Percentiles rank a stretch among this genome's conserved stretches.
Evolutionary conservation across 2,113 vertebrate species (phyloP).

Genomic region (Muntiacus muntjak): DNA sequence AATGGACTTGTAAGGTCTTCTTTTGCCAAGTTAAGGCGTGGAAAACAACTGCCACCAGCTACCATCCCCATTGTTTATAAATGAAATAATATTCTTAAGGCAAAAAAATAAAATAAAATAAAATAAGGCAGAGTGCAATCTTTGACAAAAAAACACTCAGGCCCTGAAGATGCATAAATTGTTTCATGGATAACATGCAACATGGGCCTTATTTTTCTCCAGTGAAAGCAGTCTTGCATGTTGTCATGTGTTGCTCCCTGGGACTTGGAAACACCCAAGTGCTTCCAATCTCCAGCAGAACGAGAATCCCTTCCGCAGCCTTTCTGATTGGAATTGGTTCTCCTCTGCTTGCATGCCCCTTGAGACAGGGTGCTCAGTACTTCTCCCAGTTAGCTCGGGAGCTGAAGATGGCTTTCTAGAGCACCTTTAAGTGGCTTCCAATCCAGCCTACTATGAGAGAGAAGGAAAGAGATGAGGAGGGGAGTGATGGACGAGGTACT

Average conservation of each 20-base stretch:
- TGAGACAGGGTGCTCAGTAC: not conserved
- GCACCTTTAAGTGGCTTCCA: not conserved
- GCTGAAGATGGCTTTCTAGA: not conserved
- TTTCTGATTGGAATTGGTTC: not conserved
- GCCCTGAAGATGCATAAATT: not conserved
- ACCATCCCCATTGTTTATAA: not conserved
- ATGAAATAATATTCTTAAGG: conserved; percentile 22
- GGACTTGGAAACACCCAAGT: not conserved
- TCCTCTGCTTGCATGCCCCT: not conserved
- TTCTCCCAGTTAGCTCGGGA: not conserved
- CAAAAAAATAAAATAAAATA: not conserved
- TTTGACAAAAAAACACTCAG: not conserved
- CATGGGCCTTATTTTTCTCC: not conserved
- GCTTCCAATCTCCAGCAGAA: not conserved
- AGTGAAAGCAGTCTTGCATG: not conserved
- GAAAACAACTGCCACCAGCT: not conserved
- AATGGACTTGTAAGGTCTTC: not conserved
- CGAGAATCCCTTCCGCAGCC: not conserved
- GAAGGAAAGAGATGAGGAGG: not conserved
- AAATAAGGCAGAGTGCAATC: not conserved
- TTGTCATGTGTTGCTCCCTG: not conserved
- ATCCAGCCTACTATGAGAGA: not conserved
- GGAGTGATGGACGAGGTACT: not conserved
- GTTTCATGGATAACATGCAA: not conserved
- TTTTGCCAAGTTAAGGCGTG: conserved; percentile 28